Evolutionary conservation across 2,113 vertebrate genomes (phyloP).

Genomic region (Pluvialis apricaria): DNA sequence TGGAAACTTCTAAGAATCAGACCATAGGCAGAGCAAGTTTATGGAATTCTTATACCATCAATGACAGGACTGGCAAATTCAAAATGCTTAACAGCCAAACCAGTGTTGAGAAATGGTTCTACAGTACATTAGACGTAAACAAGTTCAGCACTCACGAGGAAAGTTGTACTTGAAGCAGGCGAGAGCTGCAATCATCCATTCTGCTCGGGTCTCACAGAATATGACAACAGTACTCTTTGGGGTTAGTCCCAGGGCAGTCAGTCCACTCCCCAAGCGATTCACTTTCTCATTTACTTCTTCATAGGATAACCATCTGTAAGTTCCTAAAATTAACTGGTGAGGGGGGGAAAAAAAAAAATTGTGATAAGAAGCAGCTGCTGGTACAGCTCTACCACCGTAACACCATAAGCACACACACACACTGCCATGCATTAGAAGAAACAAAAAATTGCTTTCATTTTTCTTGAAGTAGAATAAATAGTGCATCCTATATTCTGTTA

Average conservation of each 20-base stretch:
- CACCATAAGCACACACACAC: neutral
- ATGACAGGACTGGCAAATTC: neutral
- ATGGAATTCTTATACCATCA: neutral
- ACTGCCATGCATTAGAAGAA: neutral
- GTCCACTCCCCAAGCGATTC: constrained; percentile 81
- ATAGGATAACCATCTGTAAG: constrained; percentile 90
- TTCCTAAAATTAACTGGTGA: constrained; percentile 87
- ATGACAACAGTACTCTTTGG: constrained; percentile 88
- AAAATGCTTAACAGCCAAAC: neutral
- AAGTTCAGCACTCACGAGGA: constrained; percentile 80
- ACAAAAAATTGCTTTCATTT: neutral
- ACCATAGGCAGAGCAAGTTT: neutral
- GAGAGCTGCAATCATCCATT: constrained; percentile 95
- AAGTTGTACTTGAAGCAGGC: constrained; percentile 94
- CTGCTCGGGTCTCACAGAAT: constrained; percentile 94
- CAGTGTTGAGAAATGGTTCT: neutral
- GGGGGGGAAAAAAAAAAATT: neutral
- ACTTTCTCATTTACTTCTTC: constrained; percentile 79
- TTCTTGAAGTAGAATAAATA: neutral
- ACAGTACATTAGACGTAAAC: neutral
- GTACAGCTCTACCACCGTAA: neutral
- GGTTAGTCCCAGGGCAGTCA: constrained; percentile 84
- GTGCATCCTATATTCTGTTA: neutral
- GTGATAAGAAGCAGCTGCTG: neutral
- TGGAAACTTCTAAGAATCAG: neutral